Evolutionary conservation across 2,113 vertebrate species (phyloP), one percentile per base, ranked within the genome.

Genomic region (Myrmecobius fasciatus): DNA sequence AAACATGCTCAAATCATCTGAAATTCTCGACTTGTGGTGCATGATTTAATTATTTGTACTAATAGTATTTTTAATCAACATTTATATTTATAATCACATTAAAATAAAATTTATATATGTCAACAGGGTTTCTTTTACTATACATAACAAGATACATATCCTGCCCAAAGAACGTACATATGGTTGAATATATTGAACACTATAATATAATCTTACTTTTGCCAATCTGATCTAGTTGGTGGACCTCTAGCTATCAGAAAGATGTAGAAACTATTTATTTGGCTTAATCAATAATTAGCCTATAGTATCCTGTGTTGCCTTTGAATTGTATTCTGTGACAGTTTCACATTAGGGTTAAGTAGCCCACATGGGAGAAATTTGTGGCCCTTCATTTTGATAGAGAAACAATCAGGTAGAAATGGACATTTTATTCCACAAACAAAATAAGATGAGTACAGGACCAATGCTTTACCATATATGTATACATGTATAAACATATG

Each of bases 141-240:
- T 26, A 93, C 75, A 95, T 12, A 47, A 54, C 46, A 53, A 54
- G 48, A 24, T 90, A 89, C 90, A 17, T 95, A 22, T 95, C 53
- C 89, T 93, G 94, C 95, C 26, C 53, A 43, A 83, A 83, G 17
- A 93, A 90, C 89, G 93, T 94, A 53, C 60, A 95, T 95, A 47
- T 91, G 26, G 92, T 89, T 52, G 92, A 94, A 96, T 90, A 52
- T 93, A 90, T 60, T 1, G 67, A 89, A 92, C 91, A 94, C 36
- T 67, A 9, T 0, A 48, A 9, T 25, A 89, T 46, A 46, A 26
- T 89, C n/a, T 93, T 48, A 28, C 91, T 53, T 95, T 96, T 90
- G 90, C 53, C 95, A 75, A 26, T 92, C 94, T 94, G 83, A 67
- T 89, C 94, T 49, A 90, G 49, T 92, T 90, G 10, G 94, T 95